Base-by-base conservation (phyloP, 35 echinoderm and acorn worm genomes). In the Ophiothrix spiculata region DNA sequence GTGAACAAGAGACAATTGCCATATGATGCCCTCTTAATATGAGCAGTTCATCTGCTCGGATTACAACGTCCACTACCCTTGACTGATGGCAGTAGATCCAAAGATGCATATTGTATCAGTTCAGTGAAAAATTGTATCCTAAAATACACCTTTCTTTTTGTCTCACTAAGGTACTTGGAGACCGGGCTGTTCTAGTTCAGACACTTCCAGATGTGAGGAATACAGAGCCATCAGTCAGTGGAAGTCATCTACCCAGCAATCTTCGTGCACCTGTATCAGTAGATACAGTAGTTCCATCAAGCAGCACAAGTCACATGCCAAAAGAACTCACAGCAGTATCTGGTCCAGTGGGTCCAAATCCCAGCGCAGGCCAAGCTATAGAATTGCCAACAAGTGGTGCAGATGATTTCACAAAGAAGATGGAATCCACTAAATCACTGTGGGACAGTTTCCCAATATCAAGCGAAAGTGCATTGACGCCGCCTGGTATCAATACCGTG, bases 321-420 rank as follows among this genome's bases (percentile, higher is more conserved):
- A 69, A 69, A n/a, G 45, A 54, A 11, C 45, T 54, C 8, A n/a
- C n/a, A n/a, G 8, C 45, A 21, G 45, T 54, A 21, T 54, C 45
- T 11, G 45, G 45, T 11, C 45, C 45, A 54, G 37, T 54, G 3
- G 56, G 45, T 11, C 33, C 81, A 37, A 56, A 35, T 31, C 36
- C 42, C 15, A 36, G 54, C n/a, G 42, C 42, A 8, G 32, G 45
- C 54, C 54, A 84, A 25, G 31, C 81, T 33, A 63, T 84, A 33
- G 81, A 84, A 32, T 56, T 84, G 42, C 81, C 81, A 4, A 79
- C 39, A 0, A 84, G 63, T 54, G 37, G 81, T 84, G 81, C 88
- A 15, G 88, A 90, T 56, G 88, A 90, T 14, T 63, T 90, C 35
- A 84, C 60, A 37, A 83, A 76, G 64, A 90, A 78, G 31, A 82